phyloP scores from a whole-genome alignment of 2,113 vertebrate species.

The Spheniscus mendiculus region DNA sequence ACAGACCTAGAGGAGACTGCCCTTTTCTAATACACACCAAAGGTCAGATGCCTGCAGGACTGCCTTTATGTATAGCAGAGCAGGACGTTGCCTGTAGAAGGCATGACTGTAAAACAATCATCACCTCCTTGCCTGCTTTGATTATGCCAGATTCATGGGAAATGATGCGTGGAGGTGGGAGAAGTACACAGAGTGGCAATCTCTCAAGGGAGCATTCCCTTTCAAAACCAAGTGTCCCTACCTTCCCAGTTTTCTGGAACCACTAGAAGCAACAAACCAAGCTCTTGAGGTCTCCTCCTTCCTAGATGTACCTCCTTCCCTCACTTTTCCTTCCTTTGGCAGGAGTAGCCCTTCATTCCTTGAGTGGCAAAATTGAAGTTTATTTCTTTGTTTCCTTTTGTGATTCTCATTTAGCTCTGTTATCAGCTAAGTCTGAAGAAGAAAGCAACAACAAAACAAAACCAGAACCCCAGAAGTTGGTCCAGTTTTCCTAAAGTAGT shows the following conservation, averaged over 20 bases:
- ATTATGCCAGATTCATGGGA: neutral
- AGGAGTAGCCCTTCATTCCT: neutral
- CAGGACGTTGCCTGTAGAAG: neutral
- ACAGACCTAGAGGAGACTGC: neutral
- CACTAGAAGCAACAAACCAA: neutral
- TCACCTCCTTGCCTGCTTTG: neutral
- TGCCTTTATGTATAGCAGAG: neutral
- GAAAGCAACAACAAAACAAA: neutral
- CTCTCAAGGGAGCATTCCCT: neutral
- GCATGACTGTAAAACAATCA: neutral
- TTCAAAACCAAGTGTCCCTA: neutral
- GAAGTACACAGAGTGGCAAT: neutral
- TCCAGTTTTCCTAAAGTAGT: neutral
- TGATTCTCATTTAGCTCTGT: neutral
- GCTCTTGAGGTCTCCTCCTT: neutral
- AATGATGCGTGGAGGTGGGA: neutral
- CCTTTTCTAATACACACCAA: neutral
- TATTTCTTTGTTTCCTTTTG: neutral
- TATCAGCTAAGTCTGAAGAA: neutral
- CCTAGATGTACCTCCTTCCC: neutral
- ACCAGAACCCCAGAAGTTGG: neutral
- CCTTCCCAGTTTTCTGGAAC: neutral
- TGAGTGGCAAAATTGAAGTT: neutral
- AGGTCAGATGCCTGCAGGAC: neutral
- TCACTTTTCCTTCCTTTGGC: neutral